These are phyloP conservation scores for Nettapus auritus DNA, from an alignment of 2,113 vertebrate species.

Conservation along the genomic window DNA sequence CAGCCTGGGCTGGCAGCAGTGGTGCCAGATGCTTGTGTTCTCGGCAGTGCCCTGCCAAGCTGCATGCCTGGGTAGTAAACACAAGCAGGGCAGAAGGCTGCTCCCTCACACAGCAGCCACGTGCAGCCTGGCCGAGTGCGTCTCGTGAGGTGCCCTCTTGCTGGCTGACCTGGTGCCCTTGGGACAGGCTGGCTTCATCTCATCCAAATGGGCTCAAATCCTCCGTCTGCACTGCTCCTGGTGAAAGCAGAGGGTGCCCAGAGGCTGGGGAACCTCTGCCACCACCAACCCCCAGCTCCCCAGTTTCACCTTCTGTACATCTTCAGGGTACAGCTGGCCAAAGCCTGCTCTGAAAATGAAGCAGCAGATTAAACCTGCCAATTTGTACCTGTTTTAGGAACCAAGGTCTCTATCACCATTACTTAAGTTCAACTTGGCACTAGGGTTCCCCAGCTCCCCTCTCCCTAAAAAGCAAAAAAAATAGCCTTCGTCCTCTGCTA, in stretches of 20 bases:
- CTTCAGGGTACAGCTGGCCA: background rate
- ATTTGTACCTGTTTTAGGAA: background rate
- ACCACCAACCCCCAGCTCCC: background rate
- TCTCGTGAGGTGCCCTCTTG: background rate
- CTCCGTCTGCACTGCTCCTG: background rate
- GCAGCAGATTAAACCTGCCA: background rate
- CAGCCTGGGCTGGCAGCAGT: background rate
- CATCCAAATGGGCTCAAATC: fast-evolving
- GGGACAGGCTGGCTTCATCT: background rate
- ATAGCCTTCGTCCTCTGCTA: background rate
- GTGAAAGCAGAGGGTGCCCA: background rate
- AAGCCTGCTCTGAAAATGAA: background rate
- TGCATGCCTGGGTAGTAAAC: background rate
- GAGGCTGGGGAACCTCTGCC: background rate
- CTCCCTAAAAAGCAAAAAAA: background rate
- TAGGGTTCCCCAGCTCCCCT: background rate
- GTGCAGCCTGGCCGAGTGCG: background rate
- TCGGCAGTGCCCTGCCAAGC: background rate
- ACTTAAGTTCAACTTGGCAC: background rate
- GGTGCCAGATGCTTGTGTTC: background rate
- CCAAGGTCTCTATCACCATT: background rate
- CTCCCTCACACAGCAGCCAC: background rate
- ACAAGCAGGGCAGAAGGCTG: background rate
- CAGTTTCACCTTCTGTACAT: background rate
- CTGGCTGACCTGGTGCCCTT: background rate